Conservation (phyloP, 2,888 invertebrate species). For the Plagodis dolabraria region DNA sequence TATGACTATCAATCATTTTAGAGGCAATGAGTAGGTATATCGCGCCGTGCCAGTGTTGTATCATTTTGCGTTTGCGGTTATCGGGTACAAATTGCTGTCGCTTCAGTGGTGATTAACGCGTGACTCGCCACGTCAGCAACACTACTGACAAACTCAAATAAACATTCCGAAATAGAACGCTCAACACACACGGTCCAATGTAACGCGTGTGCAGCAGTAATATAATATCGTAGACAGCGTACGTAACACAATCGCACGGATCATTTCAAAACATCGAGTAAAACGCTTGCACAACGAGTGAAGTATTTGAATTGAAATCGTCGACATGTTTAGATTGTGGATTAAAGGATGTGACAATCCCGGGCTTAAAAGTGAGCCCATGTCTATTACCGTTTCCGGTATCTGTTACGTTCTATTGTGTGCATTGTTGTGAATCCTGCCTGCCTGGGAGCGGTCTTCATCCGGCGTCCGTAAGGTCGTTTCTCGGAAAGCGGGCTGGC, state of each 20-base stretch:
- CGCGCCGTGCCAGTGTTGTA: slow-evolving; percentile 55
- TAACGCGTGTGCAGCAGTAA: slow-evolving; percentile 43
- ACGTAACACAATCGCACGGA: slow-evolving; percentile 50
- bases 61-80: slow-evolving; percentile 77
- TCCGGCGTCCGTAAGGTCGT: slow-evolving; percentile 58
- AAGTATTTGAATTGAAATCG: slow-evolving; percentile 45
- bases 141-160: slow-evolving; percentile 41
- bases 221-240: slow-evolving; percentile 47
- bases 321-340: slow-evolving; percentile 48
- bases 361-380: slow-evolving; percentile 59
- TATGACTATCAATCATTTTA: slow-evolving; percentile 72
- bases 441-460: slow-evolving; percentile 53
- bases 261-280: slow-evolving; percentile 52
- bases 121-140: slow-evolving; percentile 44
- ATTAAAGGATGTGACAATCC: slow-evolving; percentile 57
- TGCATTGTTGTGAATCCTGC: slow-evolving; percentile 54
- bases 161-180: slow-evolving; percentile 45
- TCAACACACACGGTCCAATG: slow-evolving; percentile 44
- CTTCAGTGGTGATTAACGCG: slow-evolving; percentile 67
- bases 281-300: slow-evolving; percentile 49
- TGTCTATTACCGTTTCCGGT: slow-evolving; percentile 77
- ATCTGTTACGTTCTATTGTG: slow-evolving; percentile 68
- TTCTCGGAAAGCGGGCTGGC: slow-evolving; percentile 67
- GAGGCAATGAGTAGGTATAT: slow-evolving; percentile 52
- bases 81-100: slow-evolving; percentile 76